Conservation (phyloP, 23 tunicate genomes). For the Phallusia fumigata region DNA sequence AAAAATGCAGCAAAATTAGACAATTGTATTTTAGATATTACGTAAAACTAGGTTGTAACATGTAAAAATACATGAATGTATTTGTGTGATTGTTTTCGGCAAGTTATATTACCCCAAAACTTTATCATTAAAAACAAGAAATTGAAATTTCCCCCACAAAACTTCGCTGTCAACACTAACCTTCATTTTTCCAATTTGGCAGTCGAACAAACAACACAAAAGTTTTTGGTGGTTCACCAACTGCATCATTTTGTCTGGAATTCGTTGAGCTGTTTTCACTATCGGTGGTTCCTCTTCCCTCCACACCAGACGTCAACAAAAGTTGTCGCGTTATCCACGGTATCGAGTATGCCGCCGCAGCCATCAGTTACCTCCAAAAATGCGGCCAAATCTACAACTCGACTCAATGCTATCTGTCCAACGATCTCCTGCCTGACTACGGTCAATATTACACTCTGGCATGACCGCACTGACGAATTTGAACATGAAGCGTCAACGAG, state of each 20-base stretch:
- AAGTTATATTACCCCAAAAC: too few species aligned
- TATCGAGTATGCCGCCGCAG: not conserved
- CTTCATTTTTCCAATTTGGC: slow-evolving; percentile 15
- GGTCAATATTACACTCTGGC: not conserved
- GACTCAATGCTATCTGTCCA: not conserved
- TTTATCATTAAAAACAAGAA: too few species aligned
- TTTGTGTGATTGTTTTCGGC: too few species aligned
- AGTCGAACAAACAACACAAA: slow-evolving; percentile 17
- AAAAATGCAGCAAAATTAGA: too few species aligned
- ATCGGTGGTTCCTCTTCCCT: not conserved
- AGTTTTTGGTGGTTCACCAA: not conserved
- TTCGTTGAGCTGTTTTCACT: not conserved
- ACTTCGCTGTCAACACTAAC: not conserved
- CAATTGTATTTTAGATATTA: too few species aligned
- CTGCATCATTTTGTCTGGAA: not conserved
- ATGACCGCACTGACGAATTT: not conserved
- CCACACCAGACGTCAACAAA: not conserved
- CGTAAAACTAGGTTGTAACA: too few species aligned
- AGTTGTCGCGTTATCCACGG: slow-evolving; percentile 4
- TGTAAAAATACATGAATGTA: too few species aligned
- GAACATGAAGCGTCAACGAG: not conserved
- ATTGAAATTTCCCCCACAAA: too few species aligned
- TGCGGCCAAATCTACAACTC: too few species aligned
- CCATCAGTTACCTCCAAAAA: not conserved
- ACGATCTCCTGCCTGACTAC: not conserved